These are phyloP conservation scores for Tachina fera DNA, from an alignment of 2,888 invertebrate species.

Conservation along the genomic window DNA sequence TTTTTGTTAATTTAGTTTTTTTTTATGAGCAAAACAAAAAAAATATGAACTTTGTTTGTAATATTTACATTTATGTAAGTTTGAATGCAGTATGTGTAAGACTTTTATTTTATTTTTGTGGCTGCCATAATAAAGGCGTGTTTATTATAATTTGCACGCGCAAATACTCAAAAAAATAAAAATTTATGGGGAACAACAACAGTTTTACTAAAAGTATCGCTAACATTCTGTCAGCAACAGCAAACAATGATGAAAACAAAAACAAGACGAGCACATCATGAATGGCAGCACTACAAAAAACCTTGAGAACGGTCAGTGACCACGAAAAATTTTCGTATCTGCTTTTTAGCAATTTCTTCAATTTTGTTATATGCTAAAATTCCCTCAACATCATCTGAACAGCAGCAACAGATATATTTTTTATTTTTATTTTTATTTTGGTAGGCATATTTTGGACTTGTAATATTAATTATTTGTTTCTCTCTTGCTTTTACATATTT, in stretches of 20 bases:
- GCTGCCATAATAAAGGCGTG: conserved; percentile 70
- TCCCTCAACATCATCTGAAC: conserved; percentile 72
- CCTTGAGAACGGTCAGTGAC: conserved; percentile 82
- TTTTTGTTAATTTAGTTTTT: conserved; percentile 62
- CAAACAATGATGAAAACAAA: conserved; percentile 31
- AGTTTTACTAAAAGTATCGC: conserved; percentile 47
- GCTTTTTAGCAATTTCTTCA: conserved; percentile 4
- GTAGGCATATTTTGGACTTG: conserved; percentile 56
- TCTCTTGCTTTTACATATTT: not conserved
- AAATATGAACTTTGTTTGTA: conserved; percentile 35
- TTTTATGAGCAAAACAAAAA: conserved; percentile 47
- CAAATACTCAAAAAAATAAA: conserved; percentile 60
- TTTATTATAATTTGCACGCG: conserved; percentile 71
- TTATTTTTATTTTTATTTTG: conserved; percentile 26
- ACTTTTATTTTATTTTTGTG: conserved; percentile 38
- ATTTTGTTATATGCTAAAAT: conserved; percentile 76
- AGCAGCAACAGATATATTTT: conserved; percentile 24
- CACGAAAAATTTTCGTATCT: conserved; percentile 75
- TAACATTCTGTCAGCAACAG: conserved; percentile 58
- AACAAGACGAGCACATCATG: conserved; percentile 41
- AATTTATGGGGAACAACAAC: conserved; percentile 31
- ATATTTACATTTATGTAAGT: conserved; percentile 46
- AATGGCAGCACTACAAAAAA: conserved; percentile 77
- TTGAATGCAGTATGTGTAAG: no score
- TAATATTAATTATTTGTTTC: conserved; percentile 10